Evolutionary conservation across 2,797 vertebrate genomes (phyloP).

Genomic region (Lacerta agilis): DNA sequence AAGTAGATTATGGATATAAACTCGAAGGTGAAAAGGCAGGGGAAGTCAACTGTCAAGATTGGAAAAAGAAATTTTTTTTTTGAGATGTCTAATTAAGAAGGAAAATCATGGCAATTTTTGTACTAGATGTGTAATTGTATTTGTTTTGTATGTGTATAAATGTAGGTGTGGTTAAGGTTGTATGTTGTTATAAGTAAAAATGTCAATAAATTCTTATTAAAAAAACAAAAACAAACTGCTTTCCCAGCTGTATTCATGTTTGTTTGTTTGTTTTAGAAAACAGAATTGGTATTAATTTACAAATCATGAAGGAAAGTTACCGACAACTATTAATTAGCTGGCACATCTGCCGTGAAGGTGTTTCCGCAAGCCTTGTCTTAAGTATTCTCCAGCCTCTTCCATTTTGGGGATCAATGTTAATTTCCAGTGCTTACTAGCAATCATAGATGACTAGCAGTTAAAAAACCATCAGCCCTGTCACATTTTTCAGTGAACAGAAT

Average conservation of each 20-base stretch:
- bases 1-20: too few species aligned
- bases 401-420: conserved; percentile 79
- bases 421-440: conserved; percentile 80
- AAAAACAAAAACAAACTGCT: conserved; percentile 56
- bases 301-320: conserved; percentile 70
- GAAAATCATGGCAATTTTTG: too few species aligned
- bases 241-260: conserved; percentile 58
- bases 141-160: too few species aligned
- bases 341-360: conserved; percentile 73
- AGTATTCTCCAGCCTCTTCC: conserved; percentile 77
- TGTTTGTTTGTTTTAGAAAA: conserved; percentile 69
- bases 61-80: too few species aligned
- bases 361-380: conserved; percentile 70
- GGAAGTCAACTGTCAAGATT: too few species aligned
- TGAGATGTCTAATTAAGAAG: too few species aligned
- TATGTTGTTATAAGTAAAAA: too few species aligned
- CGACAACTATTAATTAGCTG: conserved; percentile 74
- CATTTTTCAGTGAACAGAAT: conserved; percentile 83
- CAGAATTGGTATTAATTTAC: conserved; percentile 70
- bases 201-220: too few species aligned
- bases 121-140: too few species aligned
- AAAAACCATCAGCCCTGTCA: conserved; percentile 83
- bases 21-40: too few species aligned
- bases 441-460: conserved; percentile 84
- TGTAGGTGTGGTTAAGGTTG: too few species aligned